Evolutionary conservation across 2,888 invertebrate genomes (phyloP).

Genomic region (Caenorhabditis auriculariae): DNA sequence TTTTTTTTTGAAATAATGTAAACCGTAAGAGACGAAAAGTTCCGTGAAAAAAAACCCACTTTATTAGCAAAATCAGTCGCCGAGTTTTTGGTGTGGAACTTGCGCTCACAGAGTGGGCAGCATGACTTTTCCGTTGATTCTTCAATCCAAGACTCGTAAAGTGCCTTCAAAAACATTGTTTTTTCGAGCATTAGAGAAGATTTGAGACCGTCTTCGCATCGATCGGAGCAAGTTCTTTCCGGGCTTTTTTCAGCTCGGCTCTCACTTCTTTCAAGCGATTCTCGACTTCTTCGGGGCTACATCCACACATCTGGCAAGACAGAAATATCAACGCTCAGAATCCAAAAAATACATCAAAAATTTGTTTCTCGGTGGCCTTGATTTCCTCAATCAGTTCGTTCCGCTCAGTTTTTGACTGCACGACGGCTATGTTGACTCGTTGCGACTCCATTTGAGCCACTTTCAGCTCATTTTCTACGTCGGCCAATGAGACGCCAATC

Average conservation of each 20-base stretch:
- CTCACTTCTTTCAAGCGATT: constrained; percentile 14
- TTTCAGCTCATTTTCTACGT: constrained; percentile 8
- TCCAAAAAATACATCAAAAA: background rate
- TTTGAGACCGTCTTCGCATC: constrained; percentile 23
- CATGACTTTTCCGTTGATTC: constrained; percentile 28
- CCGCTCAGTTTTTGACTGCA: constrained; percentile 4
- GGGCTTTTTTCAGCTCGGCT: constrained; percentile 15
- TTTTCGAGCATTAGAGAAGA: background rate
- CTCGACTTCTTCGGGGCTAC: constrained; percentile 22
- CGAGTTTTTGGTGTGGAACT: constrained; percentile 31
- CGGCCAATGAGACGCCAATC: too few species aligned
- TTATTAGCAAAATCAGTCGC: constrained; percentile 21
- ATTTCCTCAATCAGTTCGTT: constrained; percentile 8
- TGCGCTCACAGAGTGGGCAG: constrained; percentile 54
- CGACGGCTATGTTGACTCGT: constrained; percentile 12
- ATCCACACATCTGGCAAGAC: constrained; percentile 11
- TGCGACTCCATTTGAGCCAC: constrained; percentile 10
- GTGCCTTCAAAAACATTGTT: constrained; percentile 7
- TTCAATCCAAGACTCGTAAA: constrained; percentile 45
- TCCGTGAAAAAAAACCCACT: constrained; percentile 10
- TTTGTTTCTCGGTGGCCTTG: background rate
- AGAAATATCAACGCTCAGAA: too few species aligned
- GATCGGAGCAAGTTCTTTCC: constrained; percentile 38
- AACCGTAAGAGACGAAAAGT: background rate
- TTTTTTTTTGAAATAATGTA: background rate